Conservation (phyloP, 2,113 vertebrate genomes). For the Gadus chalcogrammus region DNA sequence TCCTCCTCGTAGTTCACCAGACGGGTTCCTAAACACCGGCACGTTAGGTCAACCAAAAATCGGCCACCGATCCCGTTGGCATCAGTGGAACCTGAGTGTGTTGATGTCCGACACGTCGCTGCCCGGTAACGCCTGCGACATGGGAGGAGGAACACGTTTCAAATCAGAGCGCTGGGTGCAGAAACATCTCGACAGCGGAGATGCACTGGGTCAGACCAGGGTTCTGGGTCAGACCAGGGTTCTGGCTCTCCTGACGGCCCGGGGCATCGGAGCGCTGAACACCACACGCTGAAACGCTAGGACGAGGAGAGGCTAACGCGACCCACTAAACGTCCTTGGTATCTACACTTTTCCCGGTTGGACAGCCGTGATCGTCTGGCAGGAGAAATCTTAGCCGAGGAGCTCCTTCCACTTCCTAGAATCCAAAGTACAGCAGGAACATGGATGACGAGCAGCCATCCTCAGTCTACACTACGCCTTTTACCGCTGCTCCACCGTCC, state of each 20-base stretch:
- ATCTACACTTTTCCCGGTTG: constrained; percentile 26
- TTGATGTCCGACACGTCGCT: constrained; percentile 43
- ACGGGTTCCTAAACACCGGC: too few relatives aligned
- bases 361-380: constrained; percentile 5
- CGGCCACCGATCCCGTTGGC: constrained; percentile 35
- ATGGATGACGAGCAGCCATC: constrained; percentile 42
- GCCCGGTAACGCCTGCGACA: constrained; percentile 14
- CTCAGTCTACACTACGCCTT: constrained; percentile 50
- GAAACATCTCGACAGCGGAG: constrained; percentile 33
- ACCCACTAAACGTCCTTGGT: constrained; percentile 62
- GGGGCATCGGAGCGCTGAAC: constrained; percentile 31
- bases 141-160: constrained; percentile 33
- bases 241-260: neutral
- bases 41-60: constrained; percentile 5
- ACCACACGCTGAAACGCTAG: constrained; percentile 39
- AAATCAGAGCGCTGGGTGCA: constrained; percentile 18
- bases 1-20: constrained; percentile 5
- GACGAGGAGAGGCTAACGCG: neutral
- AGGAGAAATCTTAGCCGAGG: constrained; percentile 12
- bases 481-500: constrained; percentile 42
- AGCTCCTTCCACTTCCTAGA: constrained; percentile 16
- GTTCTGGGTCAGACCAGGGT: too few relatives aligned
- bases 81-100: constrained; percentile 35
- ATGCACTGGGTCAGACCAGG: neutral
- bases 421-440: constrained; percentile 14